Percentiles rank a stretch among this genome's conserved stretches.
Conservation (phyloP, 2,797 vertebrate genomes). For the Paguma larvata region DNA sequence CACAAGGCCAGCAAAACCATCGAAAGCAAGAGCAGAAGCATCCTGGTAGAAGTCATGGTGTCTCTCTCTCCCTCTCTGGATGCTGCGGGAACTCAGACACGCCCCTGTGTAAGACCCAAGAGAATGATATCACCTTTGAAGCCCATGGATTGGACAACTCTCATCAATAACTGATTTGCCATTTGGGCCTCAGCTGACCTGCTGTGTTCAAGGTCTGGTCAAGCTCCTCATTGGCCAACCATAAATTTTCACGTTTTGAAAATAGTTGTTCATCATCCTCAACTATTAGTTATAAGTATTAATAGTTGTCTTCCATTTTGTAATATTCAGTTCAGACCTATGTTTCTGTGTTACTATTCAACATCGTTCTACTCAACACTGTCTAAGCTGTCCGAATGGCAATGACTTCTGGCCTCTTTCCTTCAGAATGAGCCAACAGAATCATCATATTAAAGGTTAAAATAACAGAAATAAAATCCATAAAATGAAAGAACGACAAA, state of each 20-base stretch:
- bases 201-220: not conserved
- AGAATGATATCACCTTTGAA: conserved; percentile 51
- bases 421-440: not conserved
- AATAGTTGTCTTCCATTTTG: not conserved
- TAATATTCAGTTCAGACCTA: not conserved
- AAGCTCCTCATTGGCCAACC: not conserved
- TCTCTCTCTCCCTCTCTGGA: not conserved
- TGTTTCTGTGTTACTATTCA: not conserved
- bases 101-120: not conserved
- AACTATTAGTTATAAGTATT: not conserved
- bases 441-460: conserved; percentile 37
- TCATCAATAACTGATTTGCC: not conserved
- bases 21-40: conserved; percentile 31
- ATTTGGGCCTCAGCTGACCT: not conserved
- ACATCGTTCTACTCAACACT: not conserved
- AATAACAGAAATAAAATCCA: conserved; percentile 32
- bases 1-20: conserved; percentile 50
- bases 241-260: not conserved
- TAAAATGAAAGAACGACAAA: conserved; percentile 10
- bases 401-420: not conserved
- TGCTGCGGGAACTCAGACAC: not conserved
- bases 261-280: not conserved
- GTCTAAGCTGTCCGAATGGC: not conserved
- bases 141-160: not conserved
- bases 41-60: conserved; percentile 44